Evolutionary conservation across 2,797 vertebrate species (phyloP).

Genomic region (Rhyacichthys aspro): DNA sequence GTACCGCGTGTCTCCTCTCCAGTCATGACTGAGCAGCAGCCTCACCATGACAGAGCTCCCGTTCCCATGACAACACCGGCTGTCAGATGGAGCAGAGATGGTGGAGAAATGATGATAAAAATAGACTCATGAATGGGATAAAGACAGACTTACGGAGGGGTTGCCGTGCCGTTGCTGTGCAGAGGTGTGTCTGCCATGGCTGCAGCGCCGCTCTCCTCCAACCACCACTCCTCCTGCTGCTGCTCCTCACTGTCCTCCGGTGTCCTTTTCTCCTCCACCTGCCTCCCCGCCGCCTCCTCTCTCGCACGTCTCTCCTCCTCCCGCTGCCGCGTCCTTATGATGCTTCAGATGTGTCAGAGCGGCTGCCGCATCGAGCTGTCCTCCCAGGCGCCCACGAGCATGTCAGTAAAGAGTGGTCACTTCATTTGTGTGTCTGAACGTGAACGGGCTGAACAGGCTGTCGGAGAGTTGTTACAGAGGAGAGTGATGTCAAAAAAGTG

Average conservation of each 20-base stretch:
- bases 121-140: slow-evolving; percentile 12
- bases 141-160: slow-evolving; percentile 60
- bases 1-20: slow-evolving; percentile 66
- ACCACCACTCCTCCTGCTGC: slow-evolving; percentile 30
- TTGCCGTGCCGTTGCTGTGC: slow-evolving; percentile 67
- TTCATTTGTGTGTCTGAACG: slow-evolving; percentile 14
- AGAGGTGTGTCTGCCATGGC: slow-evolving; percentile 75
- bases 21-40: slow-evolving; percentile 78
- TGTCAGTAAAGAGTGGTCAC: not conserved
- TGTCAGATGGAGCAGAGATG: slow-evolving; percentile 62
- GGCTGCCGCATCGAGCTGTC: slow-evolving; percentile 41
- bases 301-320: slow-evolving; percentile 8
- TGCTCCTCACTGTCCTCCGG: slow-evolving; percentile 6
- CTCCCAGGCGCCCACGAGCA: not conserved
- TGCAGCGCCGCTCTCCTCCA: slow-evolving; percentile 43
- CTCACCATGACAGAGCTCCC: slow-evolving; percentile 74
- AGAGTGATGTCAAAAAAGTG: slow-evolving; percentile 1
- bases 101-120: slow-evolving; percentile 35
- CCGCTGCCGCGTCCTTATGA: slow-evolving; percentile 42
- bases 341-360: slow-evolving; percentile 54
- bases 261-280: slow-evolving; percentile 23
- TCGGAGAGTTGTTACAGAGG: too few species aligned
- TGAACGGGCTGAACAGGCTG: too few species aligned
- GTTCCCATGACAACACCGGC: slow-evolving; percentile 80
- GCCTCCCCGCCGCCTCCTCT: slow-evolving; percentile 22